Percentiles rank a stretch among this genome's conserved stretches.
Evolutionary conservation across 1,140 invertebrate genomes (phyloP).

Genomic region (Heliothis virescens): DNA sequence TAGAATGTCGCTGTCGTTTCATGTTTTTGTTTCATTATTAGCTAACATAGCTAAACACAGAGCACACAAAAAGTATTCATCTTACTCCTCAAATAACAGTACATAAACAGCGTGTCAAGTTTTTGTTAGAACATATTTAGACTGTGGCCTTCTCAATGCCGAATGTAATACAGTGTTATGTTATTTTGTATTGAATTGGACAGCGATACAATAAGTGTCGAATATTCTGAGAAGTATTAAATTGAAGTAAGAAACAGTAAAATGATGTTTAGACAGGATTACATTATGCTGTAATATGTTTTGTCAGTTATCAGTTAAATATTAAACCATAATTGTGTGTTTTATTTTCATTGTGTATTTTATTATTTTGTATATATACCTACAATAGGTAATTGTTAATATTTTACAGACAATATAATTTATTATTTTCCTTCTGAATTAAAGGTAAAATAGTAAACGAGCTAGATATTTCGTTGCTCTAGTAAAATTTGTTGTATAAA

Average conservation of each 20-base stretch:
- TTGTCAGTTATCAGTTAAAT: not conserved
- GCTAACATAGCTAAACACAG: not conserved
- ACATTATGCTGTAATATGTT: not conserved
- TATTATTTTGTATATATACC: not conserved
- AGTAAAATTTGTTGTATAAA: too few species aligned
- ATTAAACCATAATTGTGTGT: too few species aligned
- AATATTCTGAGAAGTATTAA: not conserved
- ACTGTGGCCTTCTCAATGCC: conserved; percentile 30
- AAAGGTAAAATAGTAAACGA: too few species aligned
- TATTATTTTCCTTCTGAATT: too few species aligned
- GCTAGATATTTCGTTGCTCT: too few species aligned
- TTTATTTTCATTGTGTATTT: not conserved
- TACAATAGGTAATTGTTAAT: too few species aligned
- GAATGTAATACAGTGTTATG: not conserved
- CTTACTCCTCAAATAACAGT: conserved; percentile 6
- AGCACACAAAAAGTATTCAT: conserved; percentile 7
- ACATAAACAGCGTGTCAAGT: not conserved
- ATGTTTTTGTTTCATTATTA: not conserved
- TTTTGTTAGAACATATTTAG: not conserved
- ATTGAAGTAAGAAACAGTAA: too few species aligned
- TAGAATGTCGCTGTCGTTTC: not conserved
- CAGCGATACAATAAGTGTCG: not conserved
- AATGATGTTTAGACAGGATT: not conserved
- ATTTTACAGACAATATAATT: too few species aligned
- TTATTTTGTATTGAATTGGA: conserved; percentile 2